Evolutionary conservation across 2,888 invertebrate genomes (phyloP), one percentile per base, ranked within the genome.

Genomic region (Campoletis raptor): DNA sequence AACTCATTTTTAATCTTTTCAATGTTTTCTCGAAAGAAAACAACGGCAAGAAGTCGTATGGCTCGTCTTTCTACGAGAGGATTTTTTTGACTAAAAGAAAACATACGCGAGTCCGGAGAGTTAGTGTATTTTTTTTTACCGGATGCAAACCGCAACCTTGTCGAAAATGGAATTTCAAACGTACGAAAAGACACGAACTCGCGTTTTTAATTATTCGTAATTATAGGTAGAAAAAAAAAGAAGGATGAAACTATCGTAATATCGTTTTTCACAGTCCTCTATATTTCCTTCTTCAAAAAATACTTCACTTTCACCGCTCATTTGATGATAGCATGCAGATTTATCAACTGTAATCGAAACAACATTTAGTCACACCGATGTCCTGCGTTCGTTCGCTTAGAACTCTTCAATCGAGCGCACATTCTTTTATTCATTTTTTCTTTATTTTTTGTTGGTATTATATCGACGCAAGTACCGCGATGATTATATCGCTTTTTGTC

Each of bases 1-100:
- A 90, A 91, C 91, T 90, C 91, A 91, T 93, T 92, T 92, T 92
- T 91, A 74, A 45, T 86, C 88, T 86, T 77, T 78, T 89, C 89
- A 90, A 90, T 90, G 89, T 89, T 66, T 21, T 30, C 30, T 30
- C 30, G 30, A 30, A 42, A 18, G 48, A 61, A 54, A 74, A 24
- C 40, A 77, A 64, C n/a, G 77, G 37, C 66, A 48, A 81, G 61
- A 77, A 74, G 54, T 64, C 67, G 24, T 76, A 70, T 82, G 30
- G 24, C 79, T 80, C 79, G 70, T 67, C 69, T 76, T 77, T 72
- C 67, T 24, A 73, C 42, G 64, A 61, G 64, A 66, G 40, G 52
- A 70, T 48, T 73, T 54, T 1, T 37, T 54, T 12, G 52, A 73
- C 36, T 24, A 73, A 37, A 36, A 37, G 54, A n/a, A 73, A 61